phyloP scores from a whole-genome alignment of 2,888 invertebrate genomes.

The Tinea semifulvella region DNA sequence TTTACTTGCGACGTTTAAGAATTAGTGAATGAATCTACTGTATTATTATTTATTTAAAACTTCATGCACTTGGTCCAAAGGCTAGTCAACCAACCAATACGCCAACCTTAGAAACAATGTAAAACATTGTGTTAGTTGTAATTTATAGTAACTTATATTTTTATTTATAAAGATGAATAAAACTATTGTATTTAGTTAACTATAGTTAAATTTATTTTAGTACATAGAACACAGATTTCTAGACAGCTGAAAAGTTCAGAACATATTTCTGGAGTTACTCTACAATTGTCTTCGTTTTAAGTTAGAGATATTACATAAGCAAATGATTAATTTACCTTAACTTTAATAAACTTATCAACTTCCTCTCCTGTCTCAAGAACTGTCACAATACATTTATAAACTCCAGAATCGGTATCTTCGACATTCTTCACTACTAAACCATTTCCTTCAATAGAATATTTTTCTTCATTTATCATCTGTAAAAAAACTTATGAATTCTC shows the following conservation, averaged over 20 bases:
- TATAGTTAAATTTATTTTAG: background rate
- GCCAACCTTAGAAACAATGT: too few relatives aligned
- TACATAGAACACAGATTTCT: background rate
- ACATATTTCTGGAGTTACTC: too few relatives aligned
- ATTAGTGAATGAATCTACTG: background rate
- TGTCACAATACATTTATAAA: constrained; percentile 29
- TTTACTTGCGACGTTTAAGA: too few relatives aligned
- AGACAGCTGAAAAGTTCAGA: too few relatives aligned
- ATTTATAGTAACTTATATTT: too few relatives aligned
- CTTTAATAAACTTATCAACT: constrained; percentile 27
- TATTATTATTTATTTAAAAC: background rate
- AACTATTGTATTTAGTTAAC: too few relatives aligned
- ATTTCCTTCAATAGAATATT: constrained; percentile 30
- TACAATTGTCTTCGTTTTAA: background rate
- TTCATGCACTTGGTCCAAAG: too few relatives aligned
- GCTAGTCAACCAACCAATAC: too few relatives aligned
- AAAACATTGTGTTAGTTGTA: too few relatives aligned
- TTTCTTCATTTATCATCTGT: constrained; percentile 31
- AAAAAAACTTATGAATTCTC: too few relatives aligned
- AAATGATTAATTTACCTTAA: constrained; percentile 23
- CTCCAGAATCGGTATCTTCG: constrained; percentile 28
- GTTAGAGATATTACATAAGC: too few relatives aligned
- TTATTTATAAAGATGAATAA: too few relatives aligned
- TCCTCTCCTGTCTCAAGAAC: constrained; percentile 28
- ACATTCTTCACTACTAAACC: constrained; percentile 33